Evolutionary conservation across 2,113 vertebrate species (phyloP).

Genomic region (Melanerpes aurifrons): DNA sequence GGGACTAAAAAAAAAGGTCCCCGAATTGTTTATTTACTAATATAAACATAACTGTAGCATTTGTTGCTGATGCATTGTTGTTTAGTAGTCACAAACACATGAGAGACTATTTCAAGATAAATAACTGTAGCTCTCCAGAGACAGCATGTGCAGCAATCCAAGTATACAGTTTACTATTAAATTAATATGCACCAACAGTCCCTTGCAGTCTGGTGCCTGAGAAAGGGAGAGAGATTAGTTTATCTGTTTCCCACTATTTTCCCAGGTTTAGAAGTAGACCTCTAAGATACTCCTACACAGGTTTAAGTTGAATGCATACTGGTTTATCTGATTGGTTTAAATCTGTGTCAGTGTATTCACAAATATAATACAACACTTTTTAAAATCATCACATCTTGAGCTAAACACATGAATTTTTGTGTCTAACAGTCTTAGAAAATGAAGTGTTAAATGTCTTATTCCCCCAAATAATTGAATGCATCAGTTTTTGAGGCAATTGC

Average conservation of each 20-base stretch:
- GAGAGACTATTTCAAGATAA: conserved; percentile 32
- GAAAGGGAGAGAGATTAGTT: neutral
- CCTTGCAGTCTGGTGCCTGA: conserved; percentile 36
- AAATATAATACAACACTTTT: neutral
- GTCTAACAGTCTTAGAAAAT: neutral
- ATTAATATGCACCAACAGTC: conserved; percentile 62
- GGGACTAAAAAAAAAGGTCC: conserved; percentile 10
- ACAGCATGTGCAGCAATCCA: conserved; percentile 51
- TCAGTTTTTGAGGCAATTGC: neutral
- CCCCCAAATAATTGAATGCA: neutral
- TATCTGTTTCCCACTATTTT: neutral
- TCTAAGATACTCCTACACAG: neutral
- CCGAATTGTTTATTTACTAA: conserved; percentile 37
- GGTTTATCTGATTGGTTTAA: neutral
- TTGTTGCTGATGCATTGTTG: conserved; percentile 28
- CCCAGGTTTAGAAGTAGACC: neutral
- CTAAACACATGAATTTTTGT: neutral
- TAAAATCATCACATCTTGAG: neutral
- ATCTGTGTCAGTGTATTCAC: neutral
- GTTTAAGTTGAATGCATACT: neutral
- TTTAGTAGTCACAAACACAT: conserved; percentile 29
- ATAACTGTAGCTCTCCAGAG: conserved; percentile 24
- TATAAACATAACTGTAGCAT: conserved; percentile 46
- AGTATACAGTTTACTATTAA: conserved; percentile 22
- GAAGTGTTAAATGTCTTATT: neutral